phyloP scores from a whole-genome alignment of 2,888 invertebrate species.

The Tryphoninae sp. region DNA sequence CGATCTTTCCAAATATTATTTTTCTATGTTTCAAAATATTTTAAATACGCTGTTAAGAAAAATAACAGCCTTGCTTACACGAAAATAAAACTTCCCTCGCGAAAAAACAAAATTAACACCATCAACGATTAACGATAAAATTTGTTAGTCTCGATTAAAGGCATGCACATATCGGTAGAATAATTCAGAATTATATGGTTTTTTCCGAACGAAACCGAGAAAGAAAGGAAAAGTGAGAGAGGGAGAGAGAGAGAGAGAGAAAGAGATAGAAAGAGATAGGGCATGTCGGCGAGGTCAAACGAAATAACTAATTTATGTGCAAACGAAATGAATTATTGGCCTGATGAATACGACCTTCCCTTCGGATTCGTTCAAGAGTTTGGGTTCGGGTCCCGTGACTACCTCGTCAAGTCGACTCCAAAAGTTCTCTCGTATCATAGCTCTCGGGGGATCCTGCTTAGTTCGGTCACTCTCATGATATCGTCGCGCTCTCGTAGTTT shows the following conservation, averaged over 20 bases:
- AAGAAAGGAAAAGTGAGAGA: background rate
- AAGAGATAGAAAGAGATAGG: background rate
- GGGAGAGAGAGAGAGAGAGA: background rate
- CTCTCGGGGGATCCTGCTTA: conserved; percentile 10
- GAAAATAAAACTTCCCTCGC: too few species aligned
- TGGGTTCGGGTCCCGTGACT: conserved; percentile 63
- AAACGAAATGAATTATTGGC: conserved; percentile 68
- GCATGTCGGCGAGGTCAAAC: conserved; percentile 57
- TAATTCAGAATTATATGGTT: conserved; percentile 8
- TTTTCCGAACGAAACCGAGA: background rate
- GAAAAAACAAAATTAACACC: too few species aligned
- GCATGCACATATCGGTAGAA: background rate
- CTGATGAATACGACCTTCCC: conserved; percentile 69
- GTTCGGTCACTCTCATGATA: conserved; percentile 53
- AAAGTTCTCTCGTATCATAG: background rate
- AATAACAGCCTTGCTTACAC: too few species aligned
- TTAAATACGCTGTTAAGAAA: too few species aligned
- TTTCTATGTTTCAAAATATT: too few species aligned
- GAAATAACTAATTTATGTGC: conserved; percentile 66
- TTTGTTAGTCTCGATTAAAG: too few species aligned
- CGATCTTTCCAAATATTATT: too few species aligned
- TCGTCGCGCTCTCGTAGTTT: conserved; percentile 40
- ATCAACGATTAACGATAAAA: too few species aligned
- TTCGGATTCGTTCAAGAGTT: conserved; percentile 67
- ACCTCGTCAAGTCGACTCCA: conserved; percentile 63